phyloP scores from a whole-genome alignment of 2,888 invertebrate species.

The Drosophila paracracens region DNA sequence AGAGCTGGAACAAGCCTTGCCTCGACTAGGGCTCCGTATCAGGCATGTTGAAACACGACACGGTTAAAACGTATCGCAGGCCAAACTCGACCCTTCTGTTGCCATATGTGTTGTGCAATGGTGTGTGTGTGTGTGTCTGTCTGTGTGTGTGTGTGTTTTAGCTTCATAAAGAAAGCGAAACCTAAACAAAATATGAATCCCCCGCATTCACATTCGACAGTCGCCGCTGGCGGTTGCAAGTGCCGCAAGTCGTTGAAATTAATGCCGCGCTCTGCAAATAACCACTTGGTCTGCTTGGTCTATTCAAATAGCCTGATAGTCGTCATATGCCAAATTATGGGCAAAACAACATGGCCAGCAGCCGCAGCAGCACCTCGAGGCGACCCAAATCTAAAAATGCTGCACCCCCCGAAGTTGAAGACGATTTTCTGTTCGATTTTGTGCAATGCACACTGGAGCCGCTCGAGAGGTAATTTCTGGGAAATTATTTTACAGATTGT shows the following conservation, averaged over 20 bases:
- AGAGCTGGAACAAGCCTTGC: slow-evolving; percentile 23
- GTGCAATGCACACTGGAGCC: slow-evolving; percentile 80
- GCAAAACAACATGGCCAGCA: slow-evolving; percentile 28
- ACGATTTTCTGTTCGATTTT: slow-evolving; percentile 77
- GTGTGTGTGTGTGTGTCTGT: slow-evolving; percentile 18
- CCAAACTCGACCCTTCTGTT: slow-evolving; percentile 45
- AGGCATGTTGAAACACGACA: slow-evolving; percentile 61
- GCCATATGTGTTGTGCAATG: slow-evolving; percentile 34
- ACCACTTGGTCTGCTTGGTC: neutral
- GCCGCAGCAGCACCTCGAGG: slow-evolving; percentile 24
- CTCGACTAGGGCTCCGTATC: slow-evolving; percentile 35
- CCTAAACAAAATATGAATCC: slow-evolving; percentile 61
- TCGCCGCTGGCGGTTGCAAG: slow-evolving; percentile 67
- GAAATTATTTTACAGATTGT: neutral
- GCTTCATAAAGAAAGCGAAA: slow-evolving; percentile 31
- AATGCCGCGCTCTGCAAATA: slow-evolving; percentile 19
- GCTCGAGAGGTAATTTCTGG: slow-evolving; percentile 65
- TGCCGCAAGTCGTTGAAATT: slow-evolving; percentile 50
- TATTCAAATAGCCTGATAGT: neutral
- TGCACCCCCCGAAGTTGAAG: slow-evolving; percentile 43
- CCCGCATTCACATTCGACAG: slow-evolving; percentile 63
- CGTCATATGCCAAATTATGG: slow-evolving; percentile 43
- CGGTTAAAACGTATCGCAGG: slow-evolving; percentile 64
- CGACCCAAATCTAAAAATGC: slow-evolving; percentile 37
- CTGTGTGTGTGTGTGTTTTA: slow-evolving; percentile 39